Evolutionary conservation across 2,797 vertebrate genomes (phyloP), one percentile per base, ranked within the genome.

Genomic region (Lindbergichthys nudifrons): DNA sequence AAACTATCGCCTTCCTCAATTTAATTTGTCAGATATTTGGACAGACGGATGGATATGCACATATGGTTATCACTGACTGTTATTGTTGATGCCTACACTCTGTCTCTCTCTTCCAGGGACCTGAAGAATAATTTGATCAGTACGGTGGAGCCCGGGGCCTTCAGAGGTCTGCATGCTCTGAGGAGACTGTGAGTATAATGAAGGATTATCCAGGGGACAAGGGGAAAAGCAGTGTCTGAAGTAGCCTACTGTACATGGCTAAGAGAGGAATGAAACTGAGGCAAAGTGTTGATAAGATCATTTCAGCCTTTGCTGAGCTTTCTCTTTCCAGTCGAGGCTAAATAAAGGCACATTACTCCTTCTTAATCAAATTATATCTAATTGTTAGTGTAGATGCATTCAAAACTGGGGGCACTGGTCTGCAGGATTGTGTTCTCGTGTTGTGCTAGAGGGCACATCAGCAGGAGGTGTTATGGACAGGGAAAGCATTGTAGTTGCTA

Each of bases 51-150:
- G 46, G 18, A 57, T 21, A 56, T 36, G 30, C 36, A 36, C 8
- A 36, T 36, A 54, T 59, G 59, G 45, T 15, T n/a, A 46, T 54
- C 26, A 45, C 19, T 73, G 26, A 69, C 61, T 71, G 32, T 52
- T 13, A 1, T 80, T 30, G 77, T 61, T 84, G 11, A 72, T 50
- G 76, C 41, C 56, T 46, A 82, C 43, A 81, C 26, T 80, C 21
- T 92, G 66, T 82, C 84, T 89, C 30, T 90, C 86, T 81, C 88
- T 91, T 87, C 87, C 82, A 98, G 97, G 92, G 96, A 97, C 93
- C 93, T 98, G 93, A 97, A 94, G 93, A 97, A 96, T 95, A 98
- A 98, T 94, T 94, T 98, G 94, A 97, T 98, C 91, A 97, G 97
- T 90, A 97, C 94, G 72, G 95, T 98, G 91, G 95, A 96, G 92